A percentile compares a stretch with the other conserved stretches of the same genome.
phyloP scores from a whole-genome alignment of 2,888 invertebrate species.

The Zhuqinia jingwanae region DNA sequence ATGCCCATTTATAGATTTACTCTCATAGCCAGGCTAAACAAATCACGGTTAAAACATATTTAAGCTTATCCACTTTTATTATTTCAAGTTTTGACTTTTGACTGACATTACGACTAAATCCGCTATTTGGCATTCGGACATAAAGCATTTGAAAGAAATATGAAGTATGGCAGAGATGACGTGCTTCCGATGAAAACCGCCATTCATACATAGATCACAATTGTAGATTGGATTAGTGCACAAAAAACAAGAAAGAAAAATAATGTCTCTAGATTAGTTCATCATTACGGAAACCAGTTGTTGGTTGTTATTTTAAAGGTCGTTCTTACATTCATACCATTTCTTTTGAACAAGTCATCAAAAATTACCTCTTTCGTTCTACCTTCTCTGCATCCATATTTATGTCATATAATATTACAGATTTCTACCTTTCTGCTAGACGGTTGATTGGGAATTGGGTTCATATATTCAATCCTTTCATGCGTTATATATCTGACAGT shows the following conservation, averaged over 20 bases:
- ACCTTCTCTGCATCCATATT: constrained; percentile 8
- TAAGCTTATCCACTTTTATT: too few relatives aligned
- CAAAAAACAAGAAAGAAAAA: constrained; percentile 23
- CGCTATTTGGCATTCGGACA: too few relatives aligned
- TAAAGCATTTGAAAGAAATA: too few relatives aligned
- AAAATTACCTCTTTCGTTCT: neutral
- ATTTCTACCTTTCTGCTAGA: constrained; percentile 6
- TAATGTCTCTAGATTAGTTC: constrained; percentile 20
- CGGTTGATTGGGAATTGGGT: constrained; percentile 37
- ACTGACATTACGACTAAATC: too few relatives aligned
- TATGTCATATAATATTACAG: constrained; percentile 24
- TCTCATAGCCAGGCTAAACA: too few relatives aligned
- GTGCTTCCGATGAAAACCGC: too few relatives aligned
- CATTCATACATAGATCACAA: too few relatives aligned
- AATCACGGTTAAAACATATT: too few relatives aligned
- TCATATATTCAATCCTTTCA: constrained; percentile 21
- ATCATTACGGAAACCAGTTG: constrained; percentile 32
- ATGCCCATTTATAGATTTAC: neutral
- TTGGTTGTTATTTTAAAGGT: too few relatives aligned
- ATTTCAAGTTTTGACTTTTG: too few relatives aligned
- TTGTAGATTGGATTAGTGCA: neutral
- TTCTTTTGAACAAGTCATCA: constrained; percentile 56
- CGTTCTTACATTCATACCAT: neutral
- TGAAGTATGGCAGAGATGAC: too few relatives aligned
- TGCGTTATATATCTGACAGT: neutral